phyloP scores from a whole-genome alignment of 2,797 vertebrate genomes.

The Carcharodon carcharias region DNA sequence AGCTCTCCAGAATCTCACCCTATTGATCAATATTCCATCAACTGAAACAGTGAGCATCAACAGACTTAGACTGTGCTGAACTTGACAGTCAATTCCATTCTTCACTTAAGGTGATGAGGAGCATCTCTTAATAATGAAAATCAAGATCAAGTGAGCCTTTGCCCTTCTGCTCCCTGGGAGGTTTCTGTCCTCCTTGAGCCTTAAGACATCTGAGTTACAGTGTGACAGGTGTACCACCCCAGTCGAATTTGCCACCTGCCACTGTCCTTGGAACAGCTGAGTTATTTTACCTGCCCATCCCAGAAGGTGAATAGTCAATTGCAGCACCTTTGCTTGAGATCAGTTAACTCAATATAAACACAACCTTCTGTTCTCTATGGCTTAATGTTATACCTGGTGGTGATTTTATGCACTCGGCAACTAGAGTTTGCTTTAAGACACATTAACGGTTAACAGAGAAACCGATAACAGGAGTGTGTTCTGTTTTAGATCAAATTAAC shows the following conservation, averaged over 20 bases:
- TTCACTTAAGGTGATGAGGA: neutral
- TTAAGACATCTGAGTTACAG: no score
- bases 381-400: neutral
- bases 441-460: neutral
- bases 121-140: no score
- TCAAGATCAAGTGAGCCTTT: no score
- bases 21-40: neutral
- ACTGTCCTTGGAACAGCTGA: neutral
- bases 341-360: neutral
- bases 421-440: neutral
- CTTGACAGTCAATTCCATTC: neutral
- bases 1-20: neutral
- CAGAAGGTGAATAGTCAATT: neutral
- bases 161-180: no score
- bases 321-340: neutral
- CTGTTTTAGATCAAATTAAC: neutral
- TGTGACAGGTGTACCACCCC: no score
- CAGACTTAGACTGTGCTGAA: neutral
- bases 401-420: neutral
- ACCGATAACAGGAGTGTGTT: neutral
- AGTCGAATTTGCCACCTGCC: no score
- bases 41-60: neutral
- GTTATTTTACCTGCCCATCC: neutral
- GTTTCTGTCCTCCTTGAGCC: no score
- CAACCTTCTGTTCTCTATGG: neutral